Base-by-base conservation (phyloP, 2,113 vertebrate genomes). In the Corvus cornix region DNA sequence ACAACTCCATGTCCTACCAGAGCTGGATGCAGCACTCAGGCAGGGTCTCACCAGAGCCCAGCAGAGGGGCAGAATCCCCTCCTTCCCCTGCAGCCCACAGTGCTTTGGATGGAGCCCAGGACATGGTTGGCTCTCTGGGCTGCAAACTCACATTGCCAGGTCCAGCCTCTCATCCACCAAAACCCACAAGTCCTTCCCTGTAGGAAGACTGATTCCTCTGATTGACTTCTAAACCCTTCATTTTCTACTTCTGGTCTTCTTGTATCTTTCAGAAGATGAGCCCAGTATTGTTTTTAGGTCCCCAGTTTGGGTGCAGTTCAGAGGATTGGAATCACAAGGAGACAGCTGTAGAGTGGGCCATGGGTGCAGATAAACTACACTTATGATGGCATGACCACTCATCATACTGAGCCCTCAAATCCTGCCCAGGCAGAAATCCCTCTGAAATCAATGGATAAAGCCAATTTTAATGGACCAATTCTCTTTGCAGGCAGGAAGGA, bases 91-190 rank as follows among this genome's bases (percentile, higher is more conserved):
- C 60, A 33, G 63, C 22, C 39, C 46, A 27, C 6, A 0, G 18
- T 10, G 33, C 46, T n/a, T 3, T 37, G 64, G 46, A 13, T 46
- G 23, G 12, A 69, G 46, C 62, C 20, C 62, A 76, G 52, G 10
- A 24, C 16, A n/a, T 0, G 4, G 19, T 2, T 56, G 41, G 24
- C 5, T 62, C 39, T 62, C 55, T 27, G 10, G 37, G 31, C 31
- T 60, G 44, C 0, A 1, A 19, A 43, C 3, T 35, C 13, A 26
- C 26, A 3, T 5, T 44, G 27, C 55, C 4, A 7, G n/a, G 28
- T 16, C 27, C 63, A 46, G 46, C 73, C 37, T 52, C 46, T 68
- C 73, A 52, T 7, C 15, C 55, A 39, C 28, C 23, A 55, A 33
- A 48, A 70, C 6, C 23, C 48, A 20, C 1, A 1, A 30, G 28